Percentiles rank a stretch among this genome's conserved stretches.
Evolutionary conservation across 2,113 vertebrate species (phyloP).

Genomic region (Gymnobelideus leadbeateri): DNA sequence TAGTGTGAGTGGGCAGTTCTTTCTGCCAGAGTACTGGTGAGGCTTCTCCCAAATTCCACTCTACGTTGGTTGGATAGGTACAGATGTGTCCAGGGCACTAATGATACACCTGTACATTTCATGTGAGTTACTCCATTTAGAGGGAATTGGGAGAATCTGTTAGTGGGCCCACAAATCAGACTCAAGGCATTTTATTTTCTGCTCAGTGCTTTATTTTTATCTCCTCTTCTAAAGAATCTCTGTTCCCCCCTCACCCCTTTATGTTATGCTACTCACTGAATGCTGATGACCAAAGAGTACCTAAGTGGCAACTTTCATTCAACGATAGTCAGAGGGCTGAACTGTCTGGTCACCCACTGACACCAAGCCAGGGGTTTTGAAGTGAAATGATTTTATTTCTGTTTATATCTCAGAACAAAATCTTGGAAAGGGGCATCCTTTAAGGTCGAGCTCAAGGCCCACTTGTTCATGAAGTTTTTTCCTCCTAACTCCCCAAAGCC

Average conservation of each 20-base stretch:
- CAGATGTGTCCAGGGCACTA: rapidly evolving
- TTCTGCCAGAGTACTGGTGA: conserved; percentile 40
- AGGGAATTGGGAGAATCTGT: conserved; percentile 75
- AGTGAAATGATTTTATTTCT: conserved; percentile 61
- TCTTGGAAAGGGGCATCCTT: conserved; percentile 42
- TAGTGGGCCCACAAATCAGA: conserved; percentile 78
- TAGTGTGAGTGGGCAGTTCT: neutral
- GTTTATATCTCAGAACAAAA: conserved; percentile 53
- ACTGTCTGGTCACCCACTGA: conserved; percentile 49
- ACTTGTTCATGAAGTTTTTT: neutral
- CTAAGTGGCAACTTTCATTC: conserved; percentile 40
- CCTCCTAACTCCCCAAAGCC: neutral
- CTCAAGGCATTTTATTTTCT: conserved; percentile 85
- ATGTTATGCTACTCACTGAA: conserved; percentile 77
- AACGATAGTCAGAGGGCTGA: conserved; percentile 40
- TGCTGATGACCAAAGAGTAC: conserved; percentile 82
- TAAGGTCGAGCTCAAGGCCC: conserved; percentile 6
- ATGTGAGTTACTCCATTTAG: neutral
- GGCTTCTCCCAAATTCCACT: conserved; percentile 7
- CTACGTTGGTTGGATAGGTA: neutral
- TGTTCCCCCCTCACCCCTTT: conserved; percentile 70
- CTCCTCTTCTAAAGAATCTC: conserved; percentile 80
- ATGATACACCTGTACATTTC: neutral
- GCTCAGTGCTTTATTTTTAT: conserved; percentile 81
- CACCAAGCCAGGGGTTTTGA: neutral